A percentile compares a stretch with the other conserved stretches of the same genome.
Evolutionary conservation across 2,888 invertebrate genomes (phyloP).

Genomic region (Timandra comae): DNA sequence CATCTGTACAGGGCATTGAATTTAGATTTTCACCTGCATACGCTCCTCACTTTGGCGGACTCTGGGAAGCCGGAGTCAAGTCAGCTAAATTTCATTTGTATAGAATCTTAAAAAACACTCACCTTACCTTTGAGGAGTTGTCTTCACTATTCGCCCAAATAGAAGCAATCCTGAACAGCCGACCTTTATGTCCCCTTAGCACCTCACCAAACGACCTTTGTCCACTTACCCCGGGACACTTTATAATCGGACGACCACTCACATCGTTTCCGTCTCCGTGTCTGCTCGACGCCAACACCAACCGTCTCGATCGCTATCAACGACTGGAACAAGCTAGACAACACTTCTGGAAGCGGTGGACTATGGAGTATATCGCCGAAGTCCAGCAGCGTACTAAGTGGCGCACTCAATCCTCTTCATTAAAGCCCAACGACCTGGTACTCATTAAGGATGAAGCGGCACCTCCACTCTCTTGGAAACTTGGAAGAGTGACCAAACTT

Average conservation of each 20-base stretch:
- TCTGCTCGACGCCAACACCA: conserved; percentile 3
- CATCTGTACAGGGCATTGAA: conserved; percentile 19
- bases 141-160: too few species aligned
- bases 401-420: conserved; percentile 3
- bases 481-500: conserved; percentile 3
- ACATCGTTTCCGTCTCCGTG: not conserved
- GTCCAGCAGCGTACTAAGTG: conserved; percentile 28
- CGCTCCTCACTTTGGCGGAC: conserved; percentile 24
- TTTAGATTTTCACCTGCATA: conserved; percentile 23
- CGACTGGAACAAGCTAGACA: conserved; percentile 17
- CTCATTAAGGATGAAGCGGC: conserved; percentile 4
- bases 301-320: conserved; percentile 7
- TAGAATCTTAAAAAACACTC: too few species aligned
- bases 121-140: too few species aligned
- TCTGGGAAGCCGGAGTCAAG: conserved; percentile 18
- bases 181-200: too few species aligned
- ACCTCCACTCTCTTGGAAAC: conserved; percentile 7
- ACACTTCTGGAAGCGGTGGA: conserved; percentile 23
- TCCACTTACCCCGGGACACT: too few species aligned
- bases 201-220: too few species aligned
- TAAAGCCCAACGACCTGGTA: conserved; percentile 4
- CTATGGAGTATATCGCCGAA: conserved; percentile 17
- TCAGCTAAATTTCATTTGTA: conserved; percentile 8
- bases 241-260: too few species aligned
- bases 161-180: too few species aligned